phyloP scores from a whole-genome alignment of 2,797 vertebrate species.

The Crypturellus tataupa region DNA sequence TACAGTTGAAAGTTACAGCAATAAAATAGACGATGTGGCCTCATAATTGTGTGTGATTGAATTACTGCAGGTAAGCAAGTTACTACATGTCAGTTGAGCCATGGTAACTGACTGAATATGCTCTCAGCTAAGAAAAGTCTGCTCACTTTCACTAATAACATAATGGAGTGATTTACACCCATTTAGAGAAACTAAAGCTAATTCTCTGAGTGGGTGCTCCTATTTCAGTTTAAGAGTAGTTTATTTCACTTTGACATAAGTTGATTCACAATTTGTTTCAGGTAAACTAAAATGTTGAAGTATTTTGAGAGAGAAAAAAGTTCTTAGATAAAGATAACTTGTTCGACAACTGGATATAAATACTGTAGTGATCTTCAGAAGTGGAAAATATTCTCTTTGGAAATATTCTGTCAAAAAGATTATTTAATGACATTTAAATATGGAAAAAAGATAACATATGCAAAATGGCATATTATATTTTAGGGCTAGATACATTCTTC shows the following conservation, averaged over 20 bases:
- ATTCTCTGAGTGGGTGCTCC: background rate
- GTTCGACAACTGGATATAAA: background rate
- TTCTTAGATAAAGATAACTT: background rate
- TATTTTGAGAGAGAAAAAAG: background rate
- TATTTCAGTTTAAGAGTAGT: background rate
- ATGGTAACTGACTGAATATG: background rate
- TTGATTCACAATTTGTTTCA: background rate
- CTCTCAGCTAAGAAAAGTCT: background rate
- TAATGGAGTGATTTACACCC: background rate
- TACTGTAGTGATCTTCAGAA: background rate
- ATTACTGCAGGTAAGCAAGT: conserved; percentile 27
- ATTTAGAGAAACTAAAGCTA: conserved; percentile 11
- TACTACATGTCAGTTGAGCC: background rate
- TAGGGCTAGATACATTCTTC: background rate
- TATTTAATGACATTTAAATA: background rate
- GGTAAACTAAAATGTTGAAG: background rate
- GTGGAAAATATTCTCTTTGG: background rate
- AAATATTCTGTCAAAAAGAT: background rate
- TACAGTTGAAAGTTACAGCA: conserved; percentile 1
- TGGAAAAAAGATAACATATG: rapidly evolving
- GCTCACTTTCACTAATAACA: background rate
- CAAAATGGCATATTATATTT: background rate
- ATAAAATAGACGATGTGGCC: conserved; percentile 33
- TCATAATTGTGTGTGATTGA: background rate
- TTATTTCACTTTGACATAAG: background rate